phyloP scores from a whole-genome alignment of 2,113 vertebrate genomes.

The Oryctolagus cuniculus region mOryCun1.1 NC_091453.1:15449501-15450000 shows the following conservation, averaged over 20 bases:
- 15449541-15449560: too few relatives aligned
- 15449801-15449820: neutral
- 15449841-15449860: neutral
- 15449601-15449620: too few relatives aligned
- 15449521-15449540: too few relatives aligned
- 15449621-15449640: too few relatives aligned
- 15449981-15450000: slow-evolving; percentile 24
- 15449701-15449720: too few relatives aligned
- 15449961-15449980: slow-evolving; percentile 4
- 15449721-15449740: neutral
- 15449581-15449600: too few relatives aligned
- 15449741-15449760: neutral
- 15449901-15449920: neutral
- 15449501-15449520: too few relatives aligned
- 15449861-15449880: neutral
- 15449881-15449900: neutral
- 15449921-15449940: neutral
- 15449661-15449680: too few relatives aligned
- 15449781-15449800: neutral
- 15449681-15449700: too few relatives aligned
- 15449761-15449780: slow-evolving; percentile 4
- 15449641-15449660: too few relatives aligned
- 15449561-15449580: too few relatives aligned
- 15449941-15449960: neutral
- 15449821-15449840: neutral